These are phyloP conservation scores for Maniola jurtina DNA, from an alignment of 1,140 invertebrate species.

Conservation along the genomic window DNA sequence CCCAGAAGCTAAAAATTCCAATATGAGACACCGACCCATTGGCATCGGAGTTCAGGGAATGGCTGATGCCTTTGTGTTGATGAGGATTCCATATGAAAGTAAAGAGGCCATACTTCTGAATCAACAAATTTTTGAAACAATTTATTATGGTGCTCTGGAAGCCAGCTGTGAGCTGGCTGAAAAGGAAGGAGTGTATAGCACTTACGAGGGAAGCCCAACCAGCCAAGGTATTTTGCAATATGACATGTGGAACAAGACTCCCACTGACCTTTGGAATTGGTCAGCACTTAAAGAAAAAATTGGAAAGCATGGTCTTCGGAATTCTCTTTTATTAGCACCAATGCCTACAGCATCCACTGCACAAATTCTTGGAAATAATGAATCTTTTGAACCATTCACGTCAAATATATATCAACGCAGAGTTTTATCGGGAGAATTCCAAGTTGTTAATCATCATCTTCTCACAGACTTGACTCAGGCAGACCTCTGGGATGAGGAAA, in stretches of 20 bases:
- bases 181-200: slow-evolving; percentile 92
- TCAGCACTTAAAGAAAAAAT: slow-evolving; percentile 90
- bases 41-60: slow-evolving; percentile 98
- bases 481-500: slow-evolving; percentile 96
- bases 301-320: slow-evolving; percentile 93
- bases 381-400: slow-evolving; percentile 98
- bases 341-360: slow-evolving; percentile 99
- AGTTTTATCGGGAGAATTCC: slow-evolving; percentile 93
- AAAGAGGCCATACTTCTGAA: slow-evolving; percentile 93
- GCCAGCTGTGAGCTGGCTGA: slow-evolving; percentile 97
- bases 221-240: slow-evolving; percentile 98
- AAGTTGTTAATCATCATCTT: slow-evolving; percentile 98
- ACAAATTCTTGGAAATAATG: slow-evolving; percentile 99
- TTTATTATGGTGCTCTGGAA: slow-evolving; percentile 98
- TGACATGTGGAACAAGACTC: slow-evolving; percentile 97
- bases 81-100: slow-evolving; percentile 96
- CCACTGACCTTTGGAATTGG: slow-evolving; percentile 96
- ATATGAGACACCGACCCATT: slow-evolving; percentile 96
- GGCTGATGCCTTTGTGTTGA: slow-evolving; percentile 97
- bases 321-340: slow-evolving; percentile 96
- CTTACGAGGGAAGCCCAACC: slow-evolving; percentile 94
- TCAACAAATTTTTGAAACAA: slow-evolving; percentile 98
- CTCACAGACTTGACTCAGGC: slow-evolving; percentile 94
- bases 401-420: slow-evolving; percentile 97
- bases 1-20: slow-evolving; percentile 92